Conservation (phyloP, 2,888 invertebrate species). For the Cinara cedri region DNA sequence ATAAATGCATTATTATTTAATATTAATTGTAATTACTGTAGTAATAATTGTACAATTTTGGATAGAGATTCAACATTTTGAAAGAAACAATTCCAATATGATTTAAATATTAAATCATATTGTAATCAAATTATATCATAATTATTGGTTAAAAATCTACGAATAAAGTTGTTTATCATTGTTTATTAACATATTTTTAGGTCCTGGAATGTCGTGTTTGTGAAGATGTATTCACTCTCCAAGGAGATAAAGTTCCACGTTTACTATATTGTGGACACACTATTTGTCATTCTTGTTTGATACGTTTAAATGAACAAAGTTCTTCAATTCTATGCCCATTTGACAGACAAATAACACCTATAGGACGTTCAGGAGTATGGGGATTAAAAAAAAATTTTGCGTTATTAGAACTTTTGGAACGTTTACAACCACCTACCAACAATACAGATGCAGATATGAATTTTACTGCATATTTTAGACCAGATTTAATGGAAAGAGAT, state of each 20-base stretch:
- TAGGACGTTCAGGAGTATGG: slow-evolving; percentile 65
- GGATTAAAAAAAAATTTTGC: slow-evolving; percentile 69
- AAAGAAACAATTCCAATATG: too few species aligned
- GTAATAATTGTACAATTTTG: too few species aligned
- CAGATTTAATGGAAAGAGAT: slow-evolving; percentile 61
- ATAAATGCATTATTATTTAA: too few species aligned
- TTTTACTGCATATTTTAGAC: slow-evolving; percentile 44
- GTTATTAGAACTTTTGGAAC: slow-evolving; percentile 67
- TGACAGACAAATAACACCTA: slow-evolving; percentile 67
- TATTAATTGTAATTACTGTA: too few species aligned
- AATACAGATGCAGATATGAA: slow-evolving; percentile 62
- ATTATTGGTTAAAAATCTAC: too few species aligned
- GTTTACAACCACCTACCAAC: slow-evolving; percentile 64
- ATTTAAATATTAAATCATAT: too few species aligned
- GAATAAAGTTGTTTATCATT: too few species aligned
- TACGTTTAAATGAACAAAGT: slow-evolving; percentile 64
- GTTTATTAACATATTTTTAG: slow-evolving; percentile 60
- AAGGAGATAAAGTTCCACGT: slow-evolving; percentile 68
- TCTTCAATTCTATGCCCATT: slow-evolving; percentile 66
- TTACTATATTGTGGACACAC: slow-evolving; percentile 67
- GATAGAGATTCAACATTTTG: too few species aligned
- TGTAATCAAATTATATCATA: too few species aligned
- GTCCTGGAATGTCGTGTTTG: slow-evolving; percentile 67
- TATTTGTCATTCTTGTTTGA: slow-evolving; percentile 68
- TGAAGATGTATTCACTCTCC: slow-evolving; percentile 67